Percentiles rank a stretch among this genome's conserved stretches.
Conservation (phyloP, 2,888 invertebrate species). For the Hyppa rectilinea region DNA sequence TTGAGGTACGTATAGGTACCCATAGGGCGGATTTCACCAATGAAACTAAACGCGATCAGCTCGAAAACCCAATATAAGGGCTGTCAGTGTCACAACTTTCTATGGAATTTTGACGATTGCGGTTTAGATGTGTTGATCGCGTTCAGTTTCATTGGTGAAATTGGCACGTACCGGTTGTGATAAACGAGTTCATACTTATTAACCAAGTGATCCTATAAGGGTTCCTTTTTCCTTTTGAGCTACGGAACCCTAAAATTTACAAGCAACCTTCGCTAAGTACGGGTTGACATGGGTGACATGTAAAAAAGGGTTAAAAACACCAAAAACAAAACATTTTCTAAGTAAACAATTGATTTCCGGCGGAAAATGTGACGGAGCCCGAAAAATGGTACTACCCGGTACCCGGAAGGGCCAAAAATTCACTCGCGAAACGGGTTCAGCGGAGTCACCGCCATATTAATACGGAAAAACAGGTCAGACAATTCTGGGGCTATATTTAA, state of each 20-base stretch:
- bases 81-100: too few relatives aligned
- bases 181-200: neutral
- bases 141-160: too few relatives aligned
- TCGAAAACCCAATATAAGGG: too few relatives aligned
- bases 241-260: too few relatives aligned
- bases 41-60: too few relatives aligned
- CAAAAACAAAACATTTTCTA: slow-evolving; percentile 40
- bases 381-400: slow-evolving; percentile 50
- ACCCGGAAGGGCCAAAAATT: slow-evolving; percentile 54
- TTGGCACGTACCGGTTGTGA: too few relatives aligned
- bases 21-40: too few relatives aligned
- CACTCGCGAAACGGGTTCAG: slow-evolving; percentile 55
- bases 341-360: slow-evolving; percentile 47
- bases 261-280: slow-evolving; percentile 12
- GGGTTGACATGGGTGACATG: neutral
- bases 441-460: slow-evolving; percentile 51
- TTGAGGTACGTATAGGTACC: too few relatives aligned
- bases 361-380: slow-evolving; percentile 55
- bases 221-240: too few relatives aligned
- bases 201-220: too few relatives aligned
- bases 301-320: slow-evolving; percentile 5
- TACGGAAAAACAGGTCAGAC: slow-evolving; percentile 52
- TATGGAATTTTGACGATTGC: too few relatives aligned
- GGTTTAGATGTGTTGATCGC: too few relatives aligned
- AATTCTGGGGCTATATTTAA: slow-evolving; percentile 47